Base-by-base conservation (phyloP, 1,140 invertebrate species). In the Daktulosphaira vitifoliae region DNA sequence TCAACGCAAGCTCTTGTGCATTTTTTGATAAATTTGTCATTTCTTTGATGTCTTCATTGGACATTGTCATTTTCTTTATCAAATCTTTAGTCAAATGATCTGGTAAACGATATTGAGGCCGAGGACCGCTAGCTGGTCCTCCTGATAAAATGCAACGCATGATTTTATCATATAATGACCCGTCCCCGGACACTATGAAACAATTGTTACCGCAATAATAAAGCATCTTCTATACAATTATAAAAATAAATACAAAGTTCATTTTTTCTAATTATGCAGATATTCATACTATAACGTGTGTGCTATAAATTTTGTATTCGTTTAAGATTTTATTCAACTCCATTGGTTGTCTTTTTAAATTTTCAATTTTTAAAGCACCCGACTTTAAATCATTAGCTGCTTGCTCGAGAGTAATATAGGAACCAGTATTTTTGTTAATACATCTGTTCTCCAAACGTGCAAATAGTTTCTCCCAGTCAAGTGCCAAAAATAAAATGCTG, bases 131-230 rank as follows among this genome's bases (percentile, higher is more conserved):
- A 0, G 26, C 54, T 13, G 56, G 56, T 20, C 42, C 29, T 0
- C 11, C 26, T 1, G 42, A 20, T 2, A 26, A 3, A 7, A 48
- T 6, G 42, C 56, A 62, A 39, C 6, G n/a, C 16, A 25, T 15
- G 1, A n/a, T 16, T 1, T 13, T 13, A n/a, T 59, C 39, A 1
- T 3, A 26, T 1, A 29, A 3, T 16, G 39, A 59, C 11, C 44
- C 56, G 4, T 33, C 26, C 2, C 9, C 44, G 13, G 8, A 5
- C 16, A 33, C 18, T 2, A 62, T 29, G 18, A 6, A 48, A 22
- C 56, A 62, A 8, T 7, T 15, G 25, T 62, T n/a, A 9, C 56
- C 56, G 42, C 56, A 62, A 22, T 62, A 62, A n/a, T 33, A 29
- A 0, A 62, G 25, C 56, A 62, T 48, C 1, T 62, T 39, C 56